phyloP scores from a whole-genome alignment of 2,113 vertebrate species.

The Charina bottae region DNA sequence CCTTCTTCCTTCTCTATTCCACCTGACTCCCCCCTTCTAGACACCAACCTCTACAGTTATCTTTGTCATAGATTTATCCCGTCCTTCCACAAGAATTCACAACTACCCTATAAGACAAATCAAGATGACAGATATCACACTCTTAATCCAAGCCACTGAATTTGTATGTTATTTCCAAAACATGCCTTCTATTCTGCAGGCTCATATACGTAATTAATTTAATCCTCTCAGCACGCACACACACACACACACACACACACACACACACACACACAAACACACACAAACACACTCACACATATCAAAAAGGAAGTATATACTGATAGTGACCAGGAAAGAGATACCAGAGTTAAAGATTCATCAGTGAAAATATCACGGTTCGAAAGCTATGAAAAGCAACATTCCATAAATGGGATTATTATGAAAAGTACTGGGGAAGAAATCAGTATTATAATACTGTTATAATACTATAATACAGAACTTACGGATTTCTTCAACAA shows the following conservation, averaged over 20 bases:
- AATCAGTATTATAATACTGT: not conserved
- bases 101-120: too few species aligned
- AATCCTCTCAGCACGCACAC: not conserved
- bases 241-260: too few species aligned
- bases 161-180: not conserved
- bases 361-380: not conserved
- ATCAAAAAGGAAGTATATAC: not conserved
- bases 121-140: not conserved
- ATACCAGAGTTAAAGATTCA: not conserved
- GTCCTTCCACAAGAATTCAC: not conserved
- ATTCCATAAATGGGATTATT: not conserved
- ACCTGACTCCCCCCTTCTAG: not conserved
- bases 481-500: constrained; percentile 93
- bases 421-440: not conserved
- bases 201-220: not conserved
- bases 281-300: too few species aligned
- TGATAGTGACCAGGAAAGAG: not conserved
- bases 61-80: not conserved
- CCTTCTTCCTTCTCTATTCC: not conserved
- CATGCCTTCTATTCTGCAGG: not conserved
- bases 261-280: too few species aligned
- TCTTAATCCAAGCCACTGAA: not conserved
- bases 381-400: not conserved
- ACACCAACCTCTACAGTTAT: not conserved
- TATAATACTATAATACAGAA: constrained; percentile 47